Conservation (phyloP, 2,113 vertebrate genomes). For the Emydura subglobosa region DNA sequence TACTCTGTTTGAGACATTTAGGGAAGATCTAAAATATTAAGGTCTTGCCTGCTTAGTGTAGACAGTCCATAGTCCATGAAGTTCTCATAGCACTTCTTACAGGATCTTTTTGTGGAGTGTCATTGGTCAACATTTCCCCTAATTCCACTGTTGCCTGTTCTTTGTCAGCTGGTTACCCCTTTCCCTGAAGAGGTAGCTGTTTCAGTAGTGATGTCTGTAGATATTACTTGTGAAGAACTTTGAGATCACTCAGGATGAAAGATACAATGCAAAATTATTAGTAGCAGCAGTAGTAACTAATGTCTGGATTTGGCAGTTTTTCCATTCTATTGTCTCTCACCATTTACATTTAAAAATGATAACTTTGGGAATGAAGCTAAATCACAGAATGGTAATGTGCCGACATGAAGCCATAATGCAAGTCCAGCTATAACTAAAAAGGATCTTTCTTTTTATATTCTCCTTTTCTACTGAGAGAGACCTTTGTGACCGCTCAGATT, state of each 20-base stretch:
- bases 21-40: neutral
- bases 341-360: neutral
- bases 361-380: too few species aligned
- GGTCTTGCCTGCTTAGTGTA: neutral
- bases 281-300: neutral
- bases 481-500: too few species aligned
- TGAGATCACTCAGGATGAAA: neutral
- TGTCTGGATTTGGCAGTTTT: neutral
- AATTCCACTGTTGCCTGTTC: neutral
- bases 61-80: neutral
- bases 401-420: too few species aligned
- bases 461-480: too few species aligned
- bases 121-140: neutral
- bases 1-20: neutral
- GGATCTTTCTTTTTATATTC: too few species aligned
- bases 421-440: too few species aligned
- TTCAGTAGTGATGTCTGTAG: neutral
- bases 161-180: neutral
- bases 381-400: too few species aligned
- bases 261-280: constrained; percentile 18
- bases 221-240: neutral
- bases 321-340: neutral
- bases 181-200: constrained; percentile 24
- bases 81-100: neutral
- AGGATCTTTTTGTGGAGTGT: neutral